A percentile compares a stretch with the other conserved stretches of the same genome.
Evolutionary conservation across 2,888 invertebrate genomes (phyloP).

Genomic region (Exocentrus adspersus): DNA sequence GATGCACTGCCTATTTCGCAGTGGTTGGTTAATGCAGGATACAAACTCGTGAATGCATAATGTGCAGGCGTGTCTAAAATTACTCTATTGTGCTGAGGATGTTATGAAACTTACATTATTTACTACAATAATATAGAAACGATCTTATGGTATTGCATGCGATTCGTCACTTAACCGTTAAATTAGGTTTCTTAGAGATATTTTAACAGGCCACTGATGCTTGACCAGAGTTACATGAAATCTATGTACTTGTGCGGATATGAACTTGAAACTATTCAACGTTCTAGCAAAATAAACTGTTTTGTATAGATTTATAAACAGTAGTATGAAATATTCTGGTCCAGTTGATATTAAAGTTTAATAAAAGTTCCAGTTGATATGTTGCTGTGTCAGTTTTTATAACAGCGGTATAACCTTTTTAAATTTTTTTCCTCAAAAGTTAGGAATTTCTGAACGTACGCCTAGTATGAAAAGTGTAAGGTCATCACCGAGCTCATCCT

Average conservation of each 20-base stretch:
- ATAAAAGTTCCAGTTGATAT: no score
- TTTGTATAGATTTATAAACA: no score
- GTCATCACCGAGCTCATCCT: no score
- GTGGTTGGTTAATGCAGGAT: background rate
- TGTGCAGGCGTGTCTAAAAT: constrained; percentile 3
- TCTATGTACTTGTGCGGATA: no score
- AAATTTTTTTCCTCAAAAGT: no score
- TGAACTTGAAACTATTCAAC: background rate
- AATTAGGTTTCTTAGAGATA: background rate
- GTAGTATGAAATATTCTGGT: no score
- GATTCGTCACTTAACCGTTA: constrained; percentile 6
- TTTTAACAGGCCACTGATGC: background rate
- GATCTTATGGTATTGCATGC: background rate
- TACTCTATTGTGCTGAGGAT: constrained; percentile 1
- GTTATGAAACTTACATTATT: constrained; percentile 7
- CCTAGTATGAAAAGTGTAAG: no score
- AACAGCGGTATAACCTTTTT: no score
- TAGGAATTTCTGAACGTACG: no score
- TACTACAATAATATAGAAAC: background rate
- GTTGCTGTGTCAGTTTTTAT: no score
- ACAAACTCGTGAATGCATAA: background rate
- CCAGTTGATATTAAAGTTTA: no score
- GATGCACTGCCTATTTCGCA: background rate
- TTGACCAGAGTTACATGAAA: background rate
- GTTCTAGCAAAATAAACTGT: no score